Conservation (phyloP, 2,113 vertebrate species). For the Chloropsis cyanopogon region DNA sequence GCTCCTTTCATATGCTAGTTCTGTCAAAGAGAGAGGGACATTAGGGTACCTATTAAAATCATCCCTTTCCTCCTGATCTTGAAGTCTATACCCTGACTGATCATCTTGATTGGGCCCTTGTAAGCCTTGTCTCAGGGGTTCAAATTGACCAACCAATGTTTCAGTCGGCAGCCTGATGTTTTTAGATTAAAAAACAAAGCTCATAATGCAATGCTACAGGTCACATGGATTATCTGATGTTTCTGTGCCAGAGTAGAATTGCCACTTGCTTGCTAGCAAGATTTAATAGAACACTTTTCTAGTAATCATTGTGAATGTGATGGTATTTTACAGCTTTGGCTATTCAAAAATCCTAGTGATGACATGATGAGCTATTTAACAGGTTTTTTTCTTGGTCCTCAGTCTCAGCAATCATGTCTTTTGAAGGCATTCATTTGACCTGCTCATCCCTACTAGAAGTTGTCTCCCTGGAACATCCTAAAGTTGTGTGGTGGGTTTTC, state of each 20-base stretch:
- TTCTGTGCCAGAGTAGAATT: background rate
- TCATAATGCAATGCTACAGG: background rate
- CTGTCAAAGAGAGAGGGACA: background rate
- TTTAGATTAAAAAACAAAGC: background rate
- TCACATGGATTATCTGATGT: background rate
- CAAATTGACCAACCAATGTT: background rate
- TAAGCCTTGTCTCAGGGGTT: background rate
- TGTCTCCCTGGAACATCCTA: background rate
- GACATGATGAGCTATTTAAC: background rate
- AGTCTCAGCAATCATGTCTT: background rate
- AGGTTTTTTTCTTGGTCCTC: background rate
- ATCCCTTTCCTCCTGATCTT: background rate
- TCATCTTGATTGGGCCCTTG: background rate
- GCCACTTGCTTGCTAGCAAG: background rate
- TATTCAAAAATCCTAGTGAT: background rate
- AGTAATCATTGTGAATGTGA: background rate
- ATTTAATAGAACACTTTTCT: background rate
- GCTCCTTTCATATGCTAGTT: background rate
- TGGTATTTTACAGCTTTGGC: background rate
- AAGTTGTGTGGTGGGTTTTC: no score
- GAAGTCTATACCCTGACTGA: background rate
- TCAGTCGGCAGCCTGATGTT: background rate
- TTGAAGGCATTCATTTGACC: background rate
- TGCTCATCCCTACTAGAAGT: background rate
- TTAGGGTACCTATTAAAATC: background rate